Evolutionary conservation across 2,797 vertebrate genomes (phyloP).

Genomic region (Myripristis murdjan): DNA sequence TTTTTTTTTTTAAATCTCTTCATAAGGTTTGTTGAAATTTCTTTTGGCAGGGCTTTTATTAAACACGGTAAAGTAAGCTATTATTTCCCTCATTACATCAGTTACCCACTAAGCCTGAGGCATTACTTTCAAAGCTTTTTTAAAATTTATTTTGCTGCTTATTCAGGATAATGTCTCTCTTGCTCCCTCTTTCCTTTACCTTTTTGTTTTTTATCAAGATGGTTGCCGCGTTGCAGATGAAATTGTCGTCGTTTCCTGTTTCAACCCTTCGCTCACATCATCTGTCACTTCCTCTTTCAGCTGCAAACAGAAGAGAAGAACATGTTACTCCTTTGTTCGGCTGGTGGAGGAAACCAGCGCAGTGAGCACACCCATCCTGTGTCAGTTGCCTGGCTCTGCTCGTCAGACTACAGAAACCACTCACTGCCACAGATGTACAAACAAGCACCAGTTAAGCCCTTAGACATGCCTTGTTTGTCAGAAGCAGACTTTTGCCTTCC

Average conservation of each 20-base stretch:
- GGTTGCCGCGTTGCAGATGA: constrained; percentile 57
- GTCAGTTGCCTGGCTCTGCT: constrained; percentile 53
- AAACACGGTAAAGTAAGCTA: not conserved
- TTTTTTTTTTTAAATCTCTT: not conserved
- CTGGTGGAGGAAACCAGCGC: constrained; percentile 80
- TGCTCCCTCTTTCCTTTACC: not conserved
- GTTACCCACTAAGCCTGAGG: not conserved
- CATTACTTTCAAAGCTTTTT: not conserved
- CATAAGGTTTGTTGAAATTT: constrained; percentile 6
- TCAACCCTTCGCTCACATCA: constrained; percentile 22
- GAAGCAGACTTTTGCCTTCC: not conserved
- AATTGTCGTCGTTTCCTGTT: constrained; percentile 83
- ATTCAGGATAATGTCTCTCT: not conserved
- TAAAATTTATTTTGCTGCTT: not conserved
- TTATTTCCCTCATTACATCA: not conserved
- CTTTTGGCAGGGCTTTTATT: not conserved
- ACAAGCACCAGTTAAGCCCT: constrained; percentile 3
- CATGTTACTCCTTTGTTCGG: constrained; percentile 76
- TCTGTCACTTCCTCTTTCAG: constrained; percentile 81
- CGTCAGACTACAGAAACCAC: constrained; percentile 13
- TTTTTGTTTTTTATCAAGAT: constrained; percentile 46
- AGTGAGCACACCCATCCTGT: constrained; percentile 88
- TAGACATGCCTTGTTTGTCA: constrained; percentile 9
- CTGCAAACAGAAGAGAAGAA: constrained; percentile 71
- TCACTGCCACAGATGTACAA: too few species aligned